phyloP scores from a whole-genome alignment of 2,113 vertebrate species.

The Nestor notabilis region DNA sequence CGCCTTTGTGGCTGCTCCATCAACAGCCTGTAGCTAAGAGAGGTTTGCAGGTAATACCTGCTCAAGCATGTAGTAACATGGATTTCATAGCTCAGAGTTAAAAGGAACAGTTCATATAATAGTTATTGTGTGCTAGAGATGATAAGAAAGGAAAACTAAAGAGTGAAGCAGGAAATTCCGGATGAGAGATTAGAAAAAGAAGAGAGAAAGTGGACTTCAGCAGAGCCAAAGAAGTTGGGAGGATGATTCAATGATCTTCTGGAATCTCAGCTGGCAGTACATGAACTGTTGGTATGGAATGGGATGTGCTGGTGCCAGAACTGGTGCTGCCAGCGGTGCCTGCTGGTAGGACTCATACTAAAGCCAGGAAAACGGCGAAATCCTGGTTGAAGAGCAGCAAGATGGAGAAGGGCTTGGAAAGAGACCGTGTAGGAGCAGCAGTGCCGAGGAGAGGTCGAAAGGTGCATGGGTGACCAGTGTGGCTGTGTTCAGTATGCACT shows the following conservation, averaged over 20 bases:
- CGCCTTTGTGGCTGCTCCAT: neutral
- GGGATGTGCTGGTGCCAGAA: neutral
- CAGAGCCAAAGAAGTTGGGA: neutral
- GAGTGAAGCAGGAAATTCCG: neutral
- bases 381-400: neutral
- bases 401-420: neutral
- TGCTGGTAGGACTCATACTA: neutral
- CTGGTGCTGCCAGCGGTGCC: neutral
- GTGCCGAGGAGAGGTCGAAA: neutral
- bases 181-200: neutral
- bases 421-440: neutral
- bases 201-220: neutral
- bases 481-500: neutral
- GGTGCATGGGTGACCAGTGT: rapidly evolving
- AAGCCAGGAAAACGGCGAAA: neutral
- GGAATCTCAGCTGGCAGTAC: neutral
- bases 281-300: neutral
- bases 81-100: neutral
- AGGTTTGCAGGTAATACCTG: neutral
- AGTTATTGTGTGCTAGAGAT: neutral
- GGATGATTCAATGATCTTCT: neutral
- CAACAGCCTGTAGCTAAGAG: neutral
- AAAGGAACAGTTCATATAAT: neutral
- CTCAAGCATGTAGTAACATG: neutral
- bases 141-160: neutral